Conservation (phyloP, 2,113 vertebrate genomes). For the Hemiscyllium ocellatum region DNA sequence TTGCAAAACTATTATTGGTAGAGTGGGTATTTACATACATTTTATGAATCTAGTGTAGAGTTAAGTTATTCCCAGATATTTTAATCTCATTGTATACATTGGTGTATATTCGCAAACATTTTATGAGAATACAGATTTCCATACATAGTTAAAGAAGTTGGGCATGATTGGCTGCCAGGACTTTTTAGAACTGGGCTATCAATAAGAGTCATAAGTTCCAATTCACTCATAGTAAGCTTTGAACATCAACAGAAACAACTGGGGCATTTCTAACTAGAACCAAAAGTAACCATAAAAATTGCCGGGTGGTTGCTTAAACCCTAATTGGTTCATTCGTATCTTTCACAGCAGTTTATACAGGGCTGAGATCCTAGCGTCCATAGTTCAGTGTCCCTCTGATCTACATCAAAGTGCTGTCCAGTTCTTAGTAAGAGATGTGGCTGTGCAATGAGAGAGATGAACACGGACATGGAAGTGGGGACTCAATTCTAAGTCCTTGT, state of each 20-base stretch:
- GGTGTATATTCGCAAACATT: neutral
- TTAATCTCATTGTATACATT: neutral
- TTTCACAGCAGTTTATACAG: neutral
- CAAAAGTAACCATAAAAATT: neutral
- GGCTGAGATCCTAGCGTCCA: too few species aligned
- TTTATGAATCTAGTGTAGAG: neutral
- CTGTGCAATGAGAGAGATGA: too few species aligned
- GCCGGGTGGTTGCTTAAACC: neutral
- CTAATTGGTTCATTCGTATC: neutral
- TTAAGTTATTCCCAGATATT: neutral
- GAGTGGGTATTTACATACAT: neutral
- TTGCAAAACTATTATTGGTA: neutral
- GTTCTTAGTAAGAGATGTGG: too few species aligned
- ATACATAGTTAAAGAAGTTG: too few species aligned
- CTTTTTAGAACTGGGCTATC: neutral
- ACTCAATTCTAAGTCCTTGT: too few species aligned
- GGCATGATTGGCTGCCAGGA: too few species aligned
- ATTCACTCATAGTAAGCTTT: neutral
- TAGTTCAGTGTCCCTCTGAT: too few species aligned
- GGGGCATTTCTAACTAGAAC: neutral
- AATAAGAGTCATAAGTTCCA: neutral
- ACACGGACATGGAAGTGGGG: too few species aligned
- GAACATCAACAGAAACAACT: neutral
- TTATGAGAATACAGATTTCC: neutral
- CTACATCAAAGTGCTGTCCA: too few species aligned